A percentile compares a stretch with the other conserved stretches of the same genome.
Evolutionary conservation across 2,797 vertebrate species (phyloP).

Genomic region (Vireo griseus): DNA sequence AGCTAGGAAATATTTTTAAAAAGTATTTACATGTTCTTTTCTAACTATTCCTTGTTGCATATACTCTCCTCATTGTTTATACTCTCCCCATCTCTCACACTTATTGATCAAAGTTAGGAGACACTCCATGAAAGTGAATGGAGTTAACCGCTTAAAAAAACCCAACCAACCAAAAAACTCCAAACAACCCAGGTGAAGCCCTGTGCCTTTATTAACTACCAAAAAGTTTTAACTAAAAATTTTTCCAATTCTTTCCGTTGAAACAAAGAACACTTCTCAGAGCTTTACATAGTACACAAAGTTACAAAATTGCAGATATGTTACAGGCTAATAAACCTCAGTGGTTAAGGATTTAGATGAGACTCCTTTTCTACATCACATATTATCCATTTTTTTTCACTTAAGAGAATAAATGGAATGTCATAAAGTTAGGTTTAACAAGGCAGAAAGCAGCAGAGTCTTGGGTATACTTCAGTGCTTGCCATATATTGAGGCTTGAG

Average conservation of each 20-base stretch:
- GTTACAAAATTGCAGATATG: background rate
- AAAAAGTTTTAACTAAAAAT: background rate
- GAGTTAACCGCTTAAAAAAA: background rate
- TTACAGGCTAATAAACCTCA: background rate
- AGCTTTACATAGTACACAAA: background rate
- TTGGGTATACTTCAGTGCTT: background rate
- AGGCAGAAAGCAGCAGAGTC: background rate
- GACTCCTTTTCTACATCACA: background rate
- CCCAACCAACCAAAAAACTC: background rate
- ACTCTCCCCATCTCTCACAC: background rate
- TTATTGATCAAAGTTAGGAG: background rate
- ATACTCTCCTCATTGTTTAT: background rate
- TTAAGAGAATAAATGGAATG: background rate
- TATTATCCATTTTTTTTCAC: background rate
- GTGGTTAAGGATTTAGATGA: background rate
- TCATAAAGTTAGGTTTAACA: background rate
- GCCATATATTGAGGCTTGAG: background rate
- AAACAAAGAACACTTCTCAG: background rate
- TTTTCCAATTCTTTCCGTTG: background rate
- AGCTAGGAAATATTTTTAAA: background rate
- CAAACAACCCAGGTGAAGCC: background rate
- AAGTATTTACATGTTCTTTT: background rate
- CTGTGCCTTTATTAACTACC: background rate
- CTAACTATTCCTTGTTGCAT: background rate
- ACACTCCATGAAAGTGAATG: background rate